Evolutionary conservation across 2,797 vertebrate species (phyloP).

Genomic region (Enteromius anoplus): DNA sequence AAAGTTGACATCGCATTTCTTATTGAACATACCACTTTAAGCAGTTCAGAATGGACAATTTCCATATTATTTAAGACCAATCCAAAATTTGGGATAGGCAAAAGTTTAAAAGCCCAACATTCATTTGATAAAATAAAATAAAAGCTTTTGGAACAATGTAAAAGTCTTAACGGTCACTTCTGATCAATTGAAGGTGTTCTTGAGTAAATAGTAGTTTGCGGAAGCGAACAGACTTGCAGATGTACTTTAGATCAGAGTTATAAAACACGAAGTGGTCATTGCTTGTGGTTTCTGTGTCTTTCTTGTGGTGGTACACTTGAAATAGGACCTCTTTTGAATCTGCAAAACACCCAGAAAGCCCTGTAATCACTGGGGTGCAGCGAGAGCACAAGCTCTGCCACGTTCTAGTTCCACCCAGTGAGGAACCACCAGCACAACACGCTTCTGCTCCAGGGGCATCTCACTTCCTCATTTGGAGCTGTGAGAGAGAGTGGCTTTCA

Average conservation of each 20-base stretch:
- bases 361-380: slow-evolving; percentile 40
- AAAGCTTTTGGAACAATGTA: background rate
- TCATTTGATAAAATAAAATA: background rate
- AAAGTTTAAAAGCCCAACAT: background rate
- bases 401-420: slow-evolving; percentile 18
- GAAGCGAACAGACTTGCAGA: background rate
- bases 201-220: background rate
- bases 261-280: slow-evolving; percentile 14
- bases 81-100: background rate
- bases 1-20: background rate
- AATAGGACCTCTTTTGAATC: slow-evolving; percentile 32
- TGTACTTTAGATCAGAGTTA: slow-evolving; percentile 34
- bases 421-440: slow-evolving; percentile 1
- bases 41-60: background rate
- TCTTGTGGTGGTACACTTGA: slow-evolving; percentile 35
- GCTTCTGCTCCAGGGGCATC: slow-evolving; percentile 12
- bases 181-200: background rate
- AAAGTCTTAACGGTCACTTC: background rate
- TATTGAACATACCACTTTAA: background rate
- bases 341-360: slow-evolving; percentile 3
- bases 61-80: background rate
- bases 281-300: slow-evolving; percentile 37
- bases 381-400: slow-evolving; percentile 20
- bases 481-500: background rate
- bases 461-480: slow-evolving; percentile 11